Percentiles rank a stretch among this genome's conserved stretches.
Evolutionary conservation across 1,140 invertebrate genomes (phyloP).

Genomic region (Meloidogyne floridensis): DNA sequence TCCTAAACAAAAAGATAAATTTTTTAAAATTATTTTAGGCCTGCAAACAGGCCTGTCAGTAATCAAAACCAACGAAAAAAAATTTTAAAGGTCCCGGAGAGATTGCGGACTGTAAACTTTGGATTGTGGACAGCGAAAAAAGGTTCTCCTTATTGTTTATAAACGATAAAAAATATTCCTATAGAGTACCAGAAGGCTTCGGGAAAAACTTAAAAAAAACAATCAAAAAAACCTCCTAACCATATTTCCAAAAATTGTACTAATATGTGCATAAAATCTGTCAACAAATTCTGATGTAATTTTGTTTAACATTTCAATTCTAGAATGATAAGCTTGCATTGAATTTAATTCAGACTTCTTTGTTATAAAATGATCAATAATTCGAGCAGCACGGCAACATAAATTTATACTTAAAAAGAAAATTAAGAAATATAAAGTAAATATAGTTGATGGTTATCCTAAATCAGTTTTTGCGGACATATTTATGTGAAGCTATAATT

Average conservation of each 20-base stretch:
- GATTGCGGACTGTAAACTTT: no score
- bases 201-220: conserved; percentile 11
- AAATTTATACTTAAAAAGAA: conserved; percentile 73
- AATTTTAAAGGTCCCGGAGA: no score
- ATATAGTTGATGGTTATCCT: no score
- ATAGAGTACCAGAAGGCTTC: not conserved
- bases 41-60: no score
- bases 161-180: no score
- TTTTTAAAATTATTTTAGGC: not conserved
- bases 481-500: no score
- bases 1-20: conserved; percentile 33
- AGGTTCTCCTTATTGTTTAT: no score
- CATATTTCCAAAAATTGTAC: conserved; percentile 51
- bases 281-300: conserved; percentile 48
- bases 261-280: conserved; percentile 48
- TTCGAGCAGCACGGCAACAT: conserved; percentile 79
- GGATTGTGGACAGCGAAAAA: no score
- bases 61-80: no score
- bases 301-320: conserved; percentile 38
- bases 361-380: conserved; percentile 78
- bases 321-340: conserved; percentile 49
- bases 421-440: conserved; percentile 15
- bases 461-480: no score
- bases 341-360: conserved; percentile 69
- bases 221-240: conserved; percentile 29